These are phyloP conservation scores for Enteromius viviparus DNA, from an alignment of 2,797 vertebrate genomes.

Conservation along the genomic window DNA sequence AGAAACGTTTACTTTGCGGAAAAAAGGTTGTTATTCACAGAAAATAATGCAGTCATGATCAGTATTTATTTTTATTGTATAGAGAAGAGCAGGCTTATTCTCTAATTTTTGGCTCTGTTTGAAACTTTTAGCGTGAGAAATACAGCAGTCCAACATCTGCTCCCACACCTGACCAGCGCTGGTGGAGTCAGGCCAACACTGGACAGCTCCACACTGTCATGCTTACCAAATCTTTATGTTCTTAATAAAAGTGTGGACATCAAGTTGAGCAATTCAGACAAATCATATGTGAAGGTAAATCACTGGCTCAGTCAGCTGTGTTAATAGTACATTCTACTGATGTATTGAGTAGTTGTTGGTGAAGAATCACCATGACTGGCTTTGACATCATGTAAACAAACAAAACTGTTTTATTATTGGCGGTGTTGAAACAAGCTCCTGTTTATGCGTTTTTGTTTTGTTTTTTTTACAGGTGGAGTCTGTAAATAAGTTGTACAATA, in stretches of 20 bases:
- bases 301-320: not conserved
- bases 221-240: slow-evolving; percentile 81
- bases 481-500: slow-evolving; percentile 87
- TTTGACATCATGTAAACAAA: not conserved
- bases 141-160: slow-evolving; percentile 84
- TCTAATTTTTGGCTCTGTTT: not conserved
- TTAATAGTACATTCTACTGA: not conserved
- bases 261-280: slow-evolving; percentile 80
- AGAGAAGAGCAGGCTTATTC: not conserved
- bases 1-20: no score
- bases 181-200: slow-evolving; percentile 77
- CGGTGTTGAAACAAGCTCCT: not conserved
- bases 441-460: not conserved
- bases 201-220: slow-evolving; percentile 75
- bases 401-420: not conserved
- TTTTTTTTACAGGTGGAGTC: slow-evolving; percentile 81
- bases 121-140: slow-evolving; percentile 80
- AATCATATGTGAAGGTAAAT: slow-evolving; percentile 88
- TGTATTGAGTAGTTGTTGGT: not conserved
- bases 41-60: not conserved
- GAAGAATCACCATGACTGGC: not conserved
- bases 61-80: not conserved
- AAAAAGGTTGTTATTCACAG: not conserved
- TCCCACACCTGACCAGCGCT: slow-evolving; percentile 78
- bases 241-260: slow-evolving; percentile 81